These are phyloP conservation scores for Menidia menidia DNA, from an alignment of 2,797 vertebrate species.

Conservation along the genomic window DNA sequence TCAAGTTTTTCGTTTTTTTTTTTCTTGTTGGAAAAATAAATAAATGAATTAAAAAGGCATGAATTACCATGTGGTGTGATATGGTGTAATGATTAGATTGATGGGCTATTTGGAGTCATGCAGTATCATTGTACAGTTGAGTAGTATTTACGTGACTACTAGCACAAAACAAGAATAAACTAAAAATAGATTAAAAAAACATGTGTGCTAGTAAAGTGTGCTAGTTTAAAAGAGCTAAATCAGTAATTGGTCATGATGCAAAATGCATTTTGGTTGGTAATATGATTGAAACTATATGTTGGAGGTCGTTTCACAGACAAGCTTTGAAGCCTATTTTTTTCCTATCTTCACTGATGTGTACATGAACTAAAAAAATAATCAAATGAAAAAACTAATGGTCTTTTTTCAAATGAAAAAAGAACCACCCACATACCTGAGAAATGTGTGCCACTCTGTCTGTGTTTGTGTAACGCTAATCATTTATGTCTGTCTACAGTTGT, in stretches of 20 bases:
- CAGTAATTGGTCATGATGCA: not conserved
- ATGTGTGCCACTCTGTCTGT: constrained; percentile 33
- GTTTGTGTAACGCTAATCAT: constrained; percentile 58
- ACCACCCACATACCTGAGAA: constrained; percentile 16
- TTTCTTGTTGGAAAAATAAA: constrained; percentile 26
- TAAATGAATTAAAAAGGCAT: constrained; percentile 26
- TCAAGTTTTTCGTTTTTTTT: constrained; percentile 17
- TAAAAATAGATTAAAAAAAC: constrained; percentile 27
- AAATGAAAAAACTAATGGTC: constrained; percentile 4
- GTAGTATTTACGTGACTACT: constrained; percentile 21
- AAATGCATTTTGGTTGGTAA: too few species aligned
- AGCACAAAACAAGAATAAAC: constrained; percentile 28
- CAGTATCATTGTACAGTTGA: constrained; percentile 10
- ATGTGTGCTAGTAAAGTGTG: not conserved
- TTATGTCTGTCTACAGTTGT: constrained; percentile 66
- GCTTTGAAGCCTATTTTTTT: not conserved
- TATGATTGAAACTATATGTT: not conserved
- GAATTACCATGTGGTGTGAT: constrained; percentile 26
- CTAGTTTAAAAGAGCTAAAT: constrained; percentile 7
- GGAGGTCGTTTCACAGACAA: not conserved
- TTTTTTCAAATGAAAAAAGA: constrained; percentile 1
- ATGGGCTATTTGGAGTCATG: constrained; percentile 41
- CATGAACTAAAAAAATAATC: constrained; percentile 19
- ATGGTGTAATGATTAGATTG: constrained; percentile 29
- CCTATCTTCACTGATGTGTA: constrained; percentile 1